Conservation (phyloP, 2,888 invertebrate genomes). For the Polyommatus iphigenia region DNA sequence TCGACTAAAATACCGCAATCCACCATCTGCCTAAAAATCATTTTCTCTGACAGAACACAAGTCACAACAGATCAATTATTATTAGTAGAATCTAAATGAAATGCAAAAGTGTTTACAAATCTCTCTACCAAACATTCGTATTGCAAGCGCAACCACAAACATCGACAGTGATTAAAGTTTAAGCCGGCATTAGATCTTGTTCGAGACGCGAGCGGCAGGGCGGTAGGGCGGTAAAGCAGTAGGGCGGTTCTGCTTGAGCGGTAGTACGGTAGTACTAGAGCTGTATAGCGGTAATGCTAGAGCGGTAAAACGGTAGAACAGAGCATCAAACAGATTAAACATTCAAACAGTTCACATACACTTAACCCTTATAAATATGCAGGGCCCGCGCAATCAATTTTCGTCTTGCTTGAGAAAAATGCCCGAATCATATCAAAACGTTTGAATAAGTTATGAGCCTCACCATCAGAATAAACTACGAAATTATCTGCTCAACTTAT, state of each 20-base stretch:
- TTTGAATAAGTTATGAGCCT: constrained; percentile 65
- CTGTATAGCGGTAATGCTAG: not conserved
- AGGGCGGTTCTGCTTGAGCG: not conserved
- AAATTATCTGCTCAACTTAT: not conserved
- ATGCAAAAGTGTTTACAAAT: not conserved
- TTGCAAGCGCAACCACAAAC: not conserved
- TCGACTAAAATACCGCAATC: not conserved
- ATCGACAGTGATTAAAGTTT: not conserved
- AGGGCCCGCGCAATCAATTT: constrained; percentile 75
- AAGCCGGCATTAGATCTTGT: not conserved
- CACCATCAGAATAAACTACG: constrained; percentile 3
- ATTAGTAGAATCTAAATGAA: not conserved
- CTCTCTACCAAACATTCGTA: not conserved
- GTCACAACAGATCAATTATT: not conserved
- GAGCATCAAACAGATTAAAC: constrained; percentile 71
- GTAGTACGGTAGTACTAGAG: not conserved
- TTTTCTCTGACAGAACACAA: not conserved
- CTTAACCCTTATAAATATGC: constrained; percentile 79
- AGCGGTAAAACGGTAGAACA: not conserved
- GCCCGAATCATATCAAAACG: constrained; percentile 64
- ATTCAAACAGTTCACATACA: constrained; percentile 77
- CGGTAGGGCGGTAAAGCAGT: not conserved
- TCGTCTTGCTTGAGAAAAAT: constrained; percentile 64
- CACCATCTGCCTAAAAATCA: not conserved
- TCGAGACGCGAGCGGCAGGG: not conserved